Percentiles rank a stretch among this genome's conserved stretches.
phyloP scores from a whole-genome alignment of 2,797 vertebrate genomes.

The Falco peregrinus region DNA sequence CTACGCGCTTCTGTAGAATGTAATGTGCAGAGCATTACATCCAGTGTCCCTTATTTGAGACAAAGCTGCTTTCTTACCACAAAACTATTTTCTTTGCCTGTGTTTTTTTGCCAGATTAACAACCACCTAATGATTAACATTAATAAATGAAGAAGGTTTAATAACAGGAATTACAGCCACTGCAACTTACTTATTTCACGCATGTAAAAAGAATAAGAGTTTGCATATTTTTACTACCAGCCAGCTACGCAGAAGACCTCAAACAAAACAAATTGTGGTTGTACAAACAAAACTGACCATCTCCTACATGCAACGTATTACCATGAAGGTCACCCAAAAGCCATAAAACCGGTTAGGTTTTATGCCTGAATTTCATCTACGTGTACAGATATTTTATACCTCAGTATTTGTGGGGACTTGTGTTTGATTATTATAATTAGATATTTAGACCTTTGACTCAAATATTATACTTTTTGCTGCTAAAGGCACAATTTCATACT shows the following conservation, averaged over 20 bases:
- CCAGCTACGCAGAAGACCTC: background rate
- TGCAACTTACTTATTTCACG: background rate
- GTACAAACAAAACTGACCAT: background rate
- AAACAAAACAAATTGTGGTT: background rate
- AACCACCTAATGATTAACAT: background rate
- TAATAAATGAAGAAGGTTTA: background rate
- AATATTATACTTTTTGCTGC: background rate
- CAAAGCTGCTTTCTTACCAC: conserved; percentile 37
- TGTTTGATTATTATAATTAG: background rate
- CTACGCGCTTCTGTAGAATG: conserved; percentile 61
- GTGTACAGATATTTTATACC: background rate
- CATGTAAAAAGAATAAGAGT: background rate
- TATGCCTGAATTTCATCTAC: background rate
- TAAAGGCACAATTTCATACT: background rate
- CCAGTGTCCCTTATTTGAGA: conserved; percentile 47
- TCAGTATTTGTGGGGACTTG: background rate
- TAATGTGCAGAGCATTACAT: conserved; percentile 27
- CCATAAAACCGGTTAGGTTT: background rate
- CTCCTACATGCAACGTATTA: background rate
- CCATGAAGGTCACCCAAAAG: background rate
- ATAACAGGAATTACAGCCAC: background rate
- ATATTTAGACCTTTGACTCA: background rate
- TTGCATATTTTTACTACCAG: background rate
- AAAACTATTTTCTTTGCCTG: background rate
- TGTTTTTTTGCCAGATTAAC: conserved; percentile 13